These are phyloP conservation scores for Syngnathoides biaculeatus DNA, from an alignment of 2,113 vertebrate genomes.

Conservation along the genomic window DNA sequence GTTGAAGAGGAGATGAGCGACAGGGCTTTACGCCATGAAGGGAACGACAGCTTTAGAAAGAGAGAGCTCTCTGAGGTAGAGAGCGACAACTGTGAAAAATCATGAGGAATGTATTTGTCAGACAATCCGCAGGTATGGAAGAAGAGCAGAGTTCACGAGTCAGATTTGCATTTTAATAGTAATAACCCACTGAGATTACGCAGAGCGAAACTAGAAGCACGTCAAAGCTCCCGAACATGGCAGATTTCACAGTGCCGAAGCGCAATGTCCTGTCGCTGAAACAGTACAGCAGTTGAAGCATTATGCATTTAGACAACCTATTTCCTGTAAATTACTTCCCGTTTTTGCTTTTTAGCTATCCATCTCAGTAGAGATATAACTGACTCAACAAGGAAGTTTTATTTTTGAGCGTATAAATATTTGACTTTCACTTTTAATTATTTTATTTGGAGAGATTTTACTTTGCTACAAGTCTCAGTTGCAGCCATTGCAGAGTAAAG, in stretches of 20 bases:
- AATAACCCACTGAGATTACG: slow-evolving; percentile 35
- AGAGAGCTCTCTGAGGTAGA: slow-evolving; percentile 2
- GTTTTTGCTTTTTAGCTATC: slow-evolving; percentile 11
- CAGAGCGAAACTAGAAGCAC: slow-evolving; percentile 34
- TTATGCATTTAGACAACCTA: slow-evolving; percentile 39
- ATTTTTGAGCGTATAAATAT: too few relatives aligned
- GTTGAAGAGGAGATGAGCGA: slow-evolving; percentile 35
- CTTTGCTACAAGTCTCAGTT: background rate
- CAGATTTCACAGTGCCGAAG: background rate
- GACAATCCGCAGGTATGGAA: slow-evolving; percentile 33
- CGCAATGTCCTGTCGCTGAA: background rate
- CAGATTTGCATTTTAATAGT: slow-evolving; percentile 67
- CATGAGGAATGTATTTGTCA: slow-evolving; percentile 7
- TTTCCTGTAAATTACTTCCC: slow-evolving; percentile 47
- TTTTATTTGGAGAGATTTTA: background rate
- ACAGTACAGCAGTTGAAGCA: background rate
- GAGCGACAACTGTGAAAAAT: slow-evolving; percentile 20
- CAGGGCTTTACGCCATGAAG: slow-evolving; percentile 8
- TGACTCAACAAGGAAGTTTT: too few relatives aligned
- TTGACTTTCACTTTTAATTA: background rate
- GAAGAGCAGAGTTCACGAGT: slow-evolving; percentile 34
- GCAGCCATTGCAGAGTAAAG: background rate
- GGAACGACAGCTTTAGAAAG: slow-evolving; percentile 18
- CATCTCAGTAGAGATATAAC: slow-evolving; percentile 34
- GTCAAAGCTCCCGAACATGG: slow-evolving; percentile 20